Base-by-base conservation (phyloP, 2,113 vertebrate genomes). In the Cricetomys ansorgei region DNA sequence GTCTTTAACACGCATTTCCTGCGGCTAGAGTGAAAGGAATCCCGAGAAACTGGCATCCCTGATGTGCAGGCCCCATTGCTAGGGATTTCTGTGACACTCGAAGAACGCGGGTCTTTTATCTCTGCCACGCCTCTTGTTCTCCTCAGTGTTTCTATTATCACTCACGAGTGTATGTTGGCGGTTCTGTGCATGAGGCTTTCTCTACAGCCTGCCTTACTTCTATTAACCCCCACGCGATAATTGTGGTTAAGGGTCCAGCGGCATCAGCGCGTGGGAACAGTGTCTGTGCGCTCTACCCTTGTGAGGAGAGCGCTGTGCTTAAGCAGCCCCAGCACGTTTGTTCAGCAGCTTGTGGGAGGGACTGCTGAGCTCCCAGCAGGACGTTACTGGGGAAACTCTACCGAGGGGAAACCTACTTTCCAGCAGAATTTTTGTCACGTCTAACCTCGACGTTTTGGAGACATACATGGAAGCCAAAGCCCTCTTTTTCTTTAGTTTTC, bases 151-250 rank as follows among this genome's bases (percentile, higher is more conserved):
- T 97, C 81, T 86, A 93, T 90, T 85, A 97, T 94, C 75, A 92
- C 55, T 94, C 90, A 94, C 93, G 96, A 97, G 95, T 89, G 93
- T 6, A 90, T 40, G 83, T 95, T 95, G 92, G 95, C 83, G 97
- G 96, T 95, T 94, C 50, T 94, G 88, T 96, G 45, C 62, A 70
- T 40, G 73, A 92, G 73, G 50, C 59, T 93, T 97, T 92, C 83
- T 93, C 97, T 94, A 93, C 86, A 97, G 86, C 45, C 73, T 67
- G 85, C 40, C 70, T 97, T 94, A 86, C 64, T 95, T 91, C 94
- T 55, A 0, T 88, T 98, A 93, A 95, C 57, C 98, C 96, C 97
- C 86, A 95, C 90, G 94, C 45, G 89, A 80, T 96, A 95, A 97
- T 97, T 97, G 88, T 64, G 97, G 96, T 94, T 96, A 96, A 94